Evolutionary conservation across 1,140 invertebrate species (phyloP).

Genomic region (Drosophila malerkotliana): DNA sequence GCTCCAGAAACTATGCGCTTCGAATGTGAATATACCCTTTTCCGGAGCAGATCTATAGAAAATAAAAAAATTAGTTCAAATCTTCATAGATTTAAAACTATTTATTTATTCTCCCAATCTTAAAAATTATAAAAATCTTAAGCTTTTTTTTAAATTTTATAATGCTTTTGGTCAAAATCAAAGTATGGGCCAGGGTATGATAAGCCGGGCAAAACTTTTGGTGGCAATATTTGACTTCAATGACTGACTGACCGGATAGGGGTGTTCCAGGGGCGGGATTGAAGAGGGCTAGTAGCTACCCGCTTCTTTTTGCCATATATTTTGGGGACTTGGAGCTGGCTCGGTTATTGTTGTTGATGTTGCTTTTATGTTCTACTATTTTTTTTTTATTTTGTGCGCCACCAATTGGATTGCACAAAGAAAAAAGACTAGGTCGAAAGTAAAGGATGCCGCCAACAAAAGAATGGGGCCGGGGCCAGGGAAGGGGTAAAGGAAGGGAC

Average conservation of each 20-base stretch:
- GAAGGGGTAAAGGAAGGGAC: background rate
- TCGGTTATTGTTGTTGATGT: conserved; percentile 10
- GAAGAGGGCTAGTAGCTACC: conserved; percentile 3
- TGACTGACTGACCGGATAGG: conserved; percentile 59
- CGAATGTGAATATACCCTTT: background rate
- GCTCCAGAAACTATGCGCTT: conserved; percentile 15
- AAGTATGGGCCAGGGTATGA: conserved; percentile 6
- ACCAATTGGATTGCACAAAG: conserved; percentile 70
- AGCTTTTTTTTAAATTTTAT: background rate
- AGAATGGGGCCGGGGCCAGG: background rate
- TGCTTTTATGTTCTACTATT: conserved; percentile 33
- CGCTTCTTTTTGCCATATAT: conserved; percentile 53
- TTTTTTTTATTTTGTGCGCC: conserved; percentile 45
- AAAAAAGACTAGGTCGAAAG: conserved; percentile 16
- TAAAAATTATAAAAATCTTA: background rate
- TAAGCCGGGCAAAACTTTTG: conserved; percentile 69
- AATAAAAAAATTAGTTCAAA: background rate
- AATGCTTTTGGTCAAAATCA: background rate
- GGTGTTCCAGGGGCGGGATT: conserved; percentile 16
- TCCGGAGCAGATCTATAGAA: background rate
- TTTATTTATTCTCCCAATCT: too few relatives aligned
- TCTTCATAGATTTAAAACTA: too few relatives aligned
- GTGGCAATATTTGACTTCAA: conserved; percentile 82
- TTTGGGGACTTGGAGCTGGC: conserved; percentile 35
- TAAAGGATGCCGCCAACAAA: conserved; percentile 49